Conservation (phyloP, 2,888 invertebrate genomes). For the Autographa gamma region DNA sequence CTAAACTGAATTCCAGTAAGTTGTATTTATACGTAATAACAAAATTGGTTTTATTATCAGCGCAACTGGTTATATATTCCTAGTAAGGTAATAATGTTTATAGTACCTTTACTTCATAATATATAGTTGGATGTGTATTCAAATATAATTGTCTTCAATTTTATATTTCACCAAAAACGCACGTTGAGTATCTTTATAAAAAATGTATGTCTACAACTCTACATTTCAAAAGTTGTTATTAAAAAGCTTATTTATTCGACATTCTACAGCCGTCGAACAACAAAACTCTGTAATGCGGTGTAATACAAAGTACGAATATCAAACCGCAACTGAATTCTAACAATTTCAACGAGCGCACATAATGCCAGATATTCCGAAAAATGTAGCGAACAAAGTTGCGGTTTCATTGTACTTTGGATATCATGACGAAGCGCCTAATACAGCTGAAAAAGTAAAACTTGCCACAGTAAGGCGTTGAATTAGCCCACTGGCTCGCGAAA, state of each 20-base stretch:
- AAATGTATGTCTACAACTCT: too few species aligned
- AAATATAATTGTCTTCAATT: too few species aligned
- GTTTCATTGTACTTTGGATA: conserved; percentile 41
- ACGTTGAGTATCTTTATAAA: too few species aligned
- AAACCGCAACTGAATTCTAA: conserved; percentile 40
- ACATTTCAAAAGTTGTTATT: too few species aligned
- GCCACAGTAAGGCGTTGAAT: conserved; percentile 61
- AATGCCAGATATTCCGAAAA: conserved; percentile 44
- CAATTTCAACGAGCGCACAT: conserved; percentile 37
- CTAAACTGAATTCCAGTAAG: too few species aligned
- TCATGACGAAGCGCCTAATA: conserved; percentile 53
- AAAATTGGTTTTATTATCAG: too few species aligned
- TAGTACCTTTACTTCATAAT: too few species aligned
- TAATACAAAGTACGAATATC: conserved; percentile 36
- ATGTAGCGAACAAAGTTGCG: conserved; percentile 35
- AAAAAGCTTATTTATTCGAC: not conserved
- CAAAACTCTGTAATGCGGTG: not conserved
- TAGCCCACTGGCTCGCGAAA: conserved; percentile 71
- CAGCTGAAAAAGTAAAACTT: conserved; percentile 57
- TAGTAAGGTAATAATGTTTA: too few species aligned
- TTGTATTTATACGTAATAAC: too few species aligned
- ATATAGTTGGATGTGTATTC: too few species aligned
- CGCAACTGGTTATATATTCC: too few species aligned
- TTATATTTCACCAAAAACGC: too few species aligned
- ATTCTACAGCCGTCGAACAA: not conserved